phyloP scores from a whole-genome alignment of 2,797 vertebrate species.

The Prionace glauca region DNA sequence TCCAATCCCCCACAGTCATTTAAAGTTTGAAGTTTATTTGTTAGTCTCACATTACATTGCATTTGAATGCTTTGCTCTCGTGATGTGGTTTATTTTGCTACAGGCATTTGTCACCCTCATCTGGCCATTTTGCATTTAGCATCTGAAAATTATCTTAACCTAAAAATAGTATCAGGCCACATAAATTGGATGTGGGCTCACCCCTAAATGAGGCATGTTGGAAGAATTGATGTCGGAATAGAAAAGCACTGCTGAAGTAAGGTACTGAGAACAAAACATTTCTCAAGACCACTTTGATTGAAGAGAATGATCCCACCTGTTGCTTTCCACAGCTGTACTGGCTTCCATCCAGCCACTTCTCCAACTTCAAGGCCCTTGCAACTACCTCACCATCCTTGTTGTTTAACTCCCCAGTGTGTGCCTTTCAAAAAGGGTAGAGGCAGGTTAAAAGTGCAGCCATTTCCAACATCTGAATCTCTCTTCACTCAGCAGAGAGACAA shows the following conservation, averaged over 20 bases:
- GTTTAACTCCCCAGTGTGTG: neutral
- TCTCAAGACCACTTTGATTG: neutral
- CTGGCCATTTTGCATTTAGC: neutral
- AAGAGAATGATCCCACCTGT: neutral
- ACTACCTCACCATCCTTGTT: neutral
- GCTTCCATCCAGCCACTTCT: neutral
- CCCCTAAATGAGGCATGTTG: neutral
- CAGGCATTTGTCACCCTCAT: neutral
- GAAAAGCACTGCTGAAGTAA: neutral
- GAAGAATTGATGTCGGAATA: neutral
- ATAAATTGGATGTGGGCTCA: neutral
- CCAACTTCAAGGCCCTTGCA: neutral
- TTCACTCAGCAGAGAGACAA: neutral
- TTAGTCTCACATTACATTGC: no score
- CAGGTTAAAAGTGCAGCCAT: neutral
- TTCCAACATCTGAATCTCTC: neutral
- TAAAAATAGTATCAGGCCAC: no score
- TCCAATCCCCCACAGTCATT: no score
- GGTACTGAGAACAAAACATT: neutral
- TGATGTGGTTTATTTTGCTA: neutral
- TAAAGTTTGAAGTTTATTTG: no score
- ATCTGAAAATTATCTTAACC: neutral
- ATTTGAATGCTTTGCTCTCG: neutral
- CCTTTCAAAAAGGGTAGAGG: no score
- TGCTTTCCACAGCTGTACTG: neutral